Evolutionary conservation across 2,888 invertebrate genomes (phyloP).

Genomic region (Suillia variegata): DNA sequence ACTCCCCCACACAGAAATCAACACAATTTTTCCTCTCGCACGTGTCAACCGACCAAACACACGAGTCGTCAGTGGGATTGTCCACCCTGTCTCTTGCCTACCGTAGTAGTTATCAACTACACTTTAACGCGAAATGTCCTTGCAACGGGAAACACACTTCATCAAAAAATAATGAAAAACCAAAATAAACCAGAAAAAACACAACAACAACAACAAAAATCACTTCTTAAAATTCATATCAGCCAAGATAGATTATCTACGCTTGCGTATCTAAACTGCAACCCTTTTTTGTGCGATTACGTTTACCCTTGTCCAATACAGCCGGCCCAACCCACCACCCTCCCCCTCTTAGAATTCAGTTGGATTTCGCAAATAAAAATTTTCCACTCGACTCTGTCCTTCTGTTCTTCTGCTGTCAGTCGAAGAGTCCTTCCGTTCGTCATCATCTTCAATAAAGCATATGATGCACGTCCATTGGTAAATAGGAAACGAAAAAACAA

Average conservation of each 20-base stretch:
- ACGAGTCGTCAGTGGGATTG: no score
- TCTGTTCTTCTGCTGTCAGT: no score
- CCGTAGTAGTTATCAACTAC: no score
- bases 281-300: not conserved
- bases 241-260: constrained; percentile 1
- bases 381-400: not conserved
- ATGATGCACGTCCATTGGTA: not conserved
- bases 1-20: not conserved
- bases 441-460: not conserved
- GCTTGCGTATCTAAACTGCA: not conserved
- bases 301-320: no score
- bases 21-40: not conserved
- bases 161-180: no score
- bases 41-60: not conserved
- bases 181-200: no score
- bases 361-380: not conserved
- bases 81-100: no score
- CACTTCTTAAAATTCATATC: constrained; percentile 3
- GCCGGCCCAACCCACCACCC: not conserved
- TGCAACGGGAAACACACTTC: no score
- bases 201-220: no score
- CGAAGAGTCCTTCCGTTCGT: no score
- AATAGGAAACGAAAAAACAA: not conserved
- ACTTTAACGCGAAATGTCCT: no score
- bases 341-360: not conserved